Base-by-base conservation (phyloP, 2,797 vertebrate genomes). In the Manis pentadactyla region DNA sequence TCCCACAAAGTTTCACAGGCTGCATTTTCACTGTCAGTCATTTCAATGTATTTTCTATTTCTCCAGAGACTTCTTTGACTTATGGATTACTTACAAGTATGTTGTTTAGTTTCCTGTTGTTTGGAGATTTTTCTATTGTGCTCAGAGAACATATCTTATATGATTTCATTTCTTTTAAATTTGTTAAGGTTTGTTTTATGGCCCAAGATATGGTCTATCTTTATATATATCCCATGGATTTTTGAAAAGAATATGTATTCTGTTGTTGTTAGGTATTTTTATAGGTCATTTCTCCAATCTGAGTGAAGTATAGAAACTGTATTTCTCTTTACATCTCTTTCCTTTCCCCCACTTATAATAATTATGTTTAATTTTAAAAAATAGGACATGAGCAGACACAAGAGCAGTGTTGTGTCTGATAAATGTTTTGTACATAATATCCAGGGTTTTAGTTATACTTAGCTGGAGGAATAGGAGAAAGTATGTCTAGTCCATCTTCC, bases 21-120 rank as follows among this genome's bases (percentile, higher is more conserved):
- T 81, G 18, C 31, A 64, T 42, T 84, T 97, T 88, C 77, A 92
- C 79, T 92, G 86, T 89, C 59, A 84, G 63, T 88, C 49, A 81
- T 37, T 69, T 74, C 61, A 69, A 63, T 64, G 18, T 46, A n/a
- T 69, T 79, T 78, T 85, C 21, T 37, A 55, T 42, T 90, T 93
- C 39, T 90, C 31, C 87, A 15, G 5, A 78, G 37, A 63, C 29
- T 87, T 75, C 77, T 87, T 89, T 64, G 73, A 81, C 27, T 19
- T 5, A 81, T 37, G 12, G 55, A 87, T 92, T 91, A 25, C 77
- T 96, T 75, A 51, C 7, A 64, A 64, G 37, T 81, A 5, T 75
- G 14, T 29, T 75, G 5, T 61, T 83, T 88, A 42, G 53, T 51
- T 95, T 92, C 37, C 51, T 7, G 46, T 42, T 85, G 19, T 77